These are phyloP conservation scores for Pyrrhosoma nymphula DNA, from an alignment of 2,888 invertebrate genomes.

Conservation along the genomic window DNA sequence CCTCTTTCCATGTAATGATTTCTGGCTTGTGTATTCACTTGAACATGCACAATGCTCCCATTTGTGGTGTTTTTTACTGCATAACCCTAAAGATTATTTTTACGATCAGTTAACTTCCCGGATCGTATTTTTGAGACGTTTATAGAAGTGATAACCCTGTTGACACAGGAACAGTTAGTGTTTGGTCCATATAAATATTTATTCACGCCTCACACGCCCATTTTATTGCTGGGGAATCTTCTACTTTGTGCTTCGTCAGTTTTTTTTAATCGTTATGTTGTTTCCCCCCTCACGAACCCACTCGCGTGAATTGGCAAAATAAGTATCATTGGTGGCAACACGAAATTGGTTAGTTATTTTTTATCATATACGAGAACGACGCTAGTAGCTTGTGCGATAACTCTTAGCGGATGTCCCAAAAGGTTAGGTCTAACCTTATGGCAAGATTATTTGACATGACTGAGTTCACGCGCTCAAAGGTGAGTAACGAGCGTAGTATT, in stretches of 20 bases:
- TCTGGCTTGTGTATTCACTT: not conserved
- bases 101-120: not conserved
- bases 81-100: not conserved
- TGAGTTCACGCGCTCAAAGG: slow-evolving; percentile 1
- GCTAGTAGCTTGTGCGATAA: not conserved
- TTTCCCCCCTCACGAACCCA: too few relatives aligned
- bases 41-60: not conserved
- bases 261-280: too few relatives aligned
- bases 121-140: not conserved
- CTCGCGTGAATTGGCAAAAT: too few relatives aligned
- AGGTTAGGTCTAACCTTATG: not conserved
- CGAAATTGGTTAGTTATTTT: too few relatives aligned
- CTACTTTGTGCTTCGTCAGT: too few relatives aligned
- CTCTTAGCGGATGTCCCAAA: not conserved
- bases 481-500: slow-evolving; percentile 39
- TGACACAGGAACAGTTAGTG: not conserved
- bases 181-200: not conserved
- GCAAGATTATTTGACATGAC: not conserved
- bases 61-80: not conserved
- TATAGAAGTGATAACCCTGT: not conserved
- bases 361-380: not conserved
- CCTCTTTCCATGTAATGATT: not conserved
- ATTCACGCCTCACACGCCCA: not conserved
- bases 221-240: too few relatives aligned
- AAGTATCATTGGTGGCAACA: too few relatives aligned